These are phyloP conservation scores for Peromyscus californicus DNA, from an alignment of 2,113 vertebrate species.

Conservation along the genomic window DNA sequence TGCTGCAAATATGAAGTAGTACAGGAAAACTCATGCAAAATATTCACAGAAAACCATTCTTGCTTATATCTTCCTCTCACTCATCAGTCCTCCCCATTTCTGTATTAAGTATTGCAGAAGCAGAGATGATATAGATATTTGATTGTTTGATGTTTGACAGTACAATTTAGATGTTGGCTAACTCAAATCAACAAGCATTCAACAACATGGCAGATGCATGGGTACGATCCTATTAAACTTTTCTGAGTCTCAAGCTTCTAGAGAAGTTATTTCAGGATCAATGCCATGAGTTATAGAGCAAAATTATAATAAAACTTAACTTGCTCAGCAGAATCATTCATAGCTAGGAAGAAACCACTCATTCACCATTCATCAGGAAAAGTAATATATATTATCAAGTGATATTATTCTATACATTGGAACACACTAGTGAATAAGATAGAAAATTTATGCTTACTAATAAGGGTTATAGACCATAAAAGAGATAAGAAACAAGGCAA, in stretches of 20 bases:
- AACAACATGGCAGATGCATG: background rate
- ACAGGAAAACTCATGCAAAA: background rate
- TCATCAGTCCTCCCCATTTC: background rate
- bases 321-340: background rate
- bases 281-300: background rate
- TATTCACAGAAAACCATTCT: background rate
- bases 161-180: background rate
- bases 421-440: background rate
- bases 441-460: background rate
- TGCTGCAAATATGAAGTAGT: background rate
- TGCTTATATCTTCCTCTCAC: background rate
- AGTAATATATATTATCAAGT: background rate
- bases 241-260: background rate
- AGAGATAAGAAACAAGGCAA: background rate
- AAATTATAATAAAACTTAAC: background rate
- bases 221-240: background rate
- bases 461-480: background rate
- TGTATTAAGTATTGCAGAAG: background rate
- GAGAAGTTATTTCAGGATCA: background rate
- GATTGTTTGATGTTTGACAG: background rate
- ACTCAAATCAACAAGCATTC: constrained; percentile 20
- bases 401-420: background rate
- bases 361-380: background rate
- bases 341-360: background rate
- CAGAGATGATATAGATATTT: background rate